Evolutionary conservation across 2,797 vertebrate species (phyloP).

Genomic region (Melanotaenia nigrans): DNA sequence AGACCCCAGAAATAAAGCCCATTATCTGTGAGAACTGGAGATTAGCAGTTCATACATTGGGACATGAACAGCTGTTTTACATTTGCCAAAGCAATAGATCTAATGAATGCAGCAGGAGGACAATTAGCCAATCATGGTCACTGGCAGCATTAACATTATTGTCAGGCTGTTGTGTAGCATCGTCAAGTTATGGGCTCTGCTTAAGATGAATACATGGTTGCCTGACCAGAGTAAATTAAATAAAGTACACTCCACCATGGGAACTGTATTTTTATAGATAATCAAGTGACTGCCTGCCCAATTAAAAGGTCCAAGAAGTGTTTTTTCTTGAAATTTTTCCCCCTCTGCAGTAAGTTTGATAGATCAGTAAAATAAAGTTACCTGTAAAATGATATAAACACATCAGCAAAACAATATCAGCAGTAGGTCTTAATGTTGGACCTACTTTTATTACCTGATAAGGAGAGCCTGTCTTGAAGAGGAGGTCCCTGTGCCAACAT

Average conservation of each 20-base stretch:
- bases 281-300: not conserved
- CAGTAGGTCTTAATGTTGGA: not conserved
- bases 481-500: slow-evolving; percentile 22
- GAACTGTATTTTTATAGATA: not conserved
- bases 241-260: no score
- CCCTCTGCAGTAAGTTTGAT: not conserved
- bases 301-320: no score
- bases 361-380: not conserved
- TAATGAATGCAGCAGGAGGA: not conserved
- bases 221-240: no score
- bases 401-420: slow-evolving; percentile 1
- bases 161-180: not conserved
- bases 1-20: not conserved
- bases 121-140: not conserved
- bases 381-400: not conserved
- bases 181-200: not conserved
- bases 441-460: slow-evolving; percentile 3
- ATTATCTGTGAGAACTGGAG: no score
- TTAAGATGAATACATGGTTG: not conserved
- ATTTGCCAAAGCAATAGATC: not conserved
- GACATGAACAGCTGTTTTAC: not conserved
- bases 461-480: slow-evolving; percentile 10
- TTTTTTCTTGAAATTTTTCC: no score
- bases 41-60: not conserved
- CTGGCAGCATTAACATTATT: not conserved